Percentiles rank a stretch among this genome's conserved stretches.
Evolutionary conservation across 2,797 vertebrate species (phyloP).

Genomic region (Benthosema pterotum): DNA sequence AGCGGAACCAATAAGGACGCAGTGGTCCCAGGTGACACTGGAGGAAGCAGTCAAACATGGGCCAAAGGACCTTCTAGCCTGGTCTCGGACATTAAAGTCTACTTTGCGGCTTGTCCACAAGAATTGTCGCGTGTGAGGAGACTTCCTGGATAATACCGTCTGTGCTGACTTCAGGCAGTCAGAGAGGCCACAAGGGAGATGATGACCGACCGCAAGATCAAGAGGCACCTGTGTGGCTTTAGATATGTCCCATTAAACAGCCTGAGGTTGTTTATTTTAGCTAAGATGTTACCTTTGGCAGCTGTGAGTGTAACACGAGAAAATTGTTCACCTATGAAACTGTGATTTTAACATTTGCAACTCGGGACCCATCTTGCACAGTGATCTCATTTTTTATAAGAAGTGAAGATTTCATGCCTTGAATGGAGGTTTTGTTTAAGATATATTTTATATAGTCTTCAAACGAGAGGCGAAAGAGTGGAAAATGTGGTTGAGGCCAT

Average conservation of each 20-base stretch:
- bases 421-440: slow-evolving; percentile 3
- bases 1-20: slow-evolving; percentile 10
- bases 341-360: slow-evolving; percentile 6
- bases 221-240: slow-evolving; percentile 43
- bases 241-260: slow-evolving; percentile 14
- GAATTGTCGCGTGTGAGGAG: slow-evolving; percentile 62
- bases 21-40: slow-evolving; percentile 48
- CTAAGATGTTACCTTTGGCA: slow-evolving; percentile 5
- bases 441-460: slow-evolving; percentile 3
- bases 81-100: slow-evolving; percentile 37
- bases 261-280: slow-evolving; percentile 21
- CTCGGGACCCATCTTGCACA: background rate
- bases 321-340: slow-evolving; percentile 15
- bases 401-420: background rate
- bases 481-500: slow-evolving; percentile 21
- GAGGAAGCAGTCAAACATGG: slow-evolving; percentile 54
- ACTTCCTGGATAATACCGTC: slow-evolving; percentile 51
- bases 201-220: slow-evolving; percentile 32
- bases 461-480: background rate
- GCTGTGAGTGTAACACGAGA: background rate
- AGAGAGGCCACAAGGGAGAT: slow-evolving; percentile 26
- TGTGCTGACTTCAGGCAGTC: slow-evolving; percentile 32
- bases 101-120: slow-evolving; percentile 37
- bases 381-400: slow-evolving; percentile 14
- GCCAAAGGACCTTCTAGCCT: slow-evolving; percentile 29